Base-by-base conservation (phyloP, 2,888 invertebrate species). In the Aphidoletes aphidimyza region DNA sequence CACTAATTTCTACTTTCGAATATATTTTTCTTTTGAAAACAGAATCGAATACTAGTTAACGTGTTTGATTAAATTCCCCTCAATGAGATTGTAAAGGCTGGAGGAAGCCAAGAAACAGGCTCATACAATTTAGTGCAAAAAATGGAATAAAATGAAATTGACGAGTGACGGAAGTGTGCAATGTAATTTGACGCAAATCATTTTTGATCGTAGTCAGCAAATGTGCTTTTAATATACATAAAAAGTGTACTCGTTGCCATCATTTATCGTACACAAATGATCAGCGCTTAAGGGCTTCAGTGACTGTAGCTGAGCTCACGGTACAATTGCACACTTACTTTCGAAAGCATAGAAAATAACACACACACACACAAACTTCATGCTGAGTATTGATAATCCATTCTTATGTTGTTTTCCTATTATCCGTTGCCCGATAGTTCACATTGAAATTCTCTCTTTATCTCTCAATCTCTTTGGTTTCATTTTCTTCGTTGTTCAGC, bases 151-250 rank as follows among this genome's bases (percentile, higher is more conserved):
- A n/a, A n/a, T n/a, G n/a, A 14, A 54, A 30, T 30, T 30, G 69
- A 69, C 3, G 14, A 69, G 17, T 30, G 34, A 30, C 69, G 69
- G 30, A 30, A 69, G 30, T 69, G 69, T 69, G 69, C 69, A 69
- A 30, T 69, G 69, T 69, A 69, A 69, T 69, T 69, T 69, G 69
- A 69, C 34, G 69, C 69, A 69, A 69, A 69, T 26, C 69, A 69
- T 69, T 69, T 69, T 69, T 11, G 69, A 69, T 69, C 69, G 6
- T n/a, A 69, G 69, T 69, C 69, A 69, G 34, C 69, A 69, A 69
- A 69, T 14, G 30, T 2, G n/a, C 5, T 30, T 11, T 30, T 69
- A 30, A 2, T 30, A 1, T 34, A n/a, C n/a, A n/a, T n/a, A n/a
- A n/a, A n/a, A n/a, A n/a, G n/a, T n/a, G n/a, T n/a, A n/a, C n/a